Percentiles rank a stretch among this genome's conserved stretches.
Evolutionary conservation across 2,113 vertebrate species (phyloP).

Genomic region (Ailuropoda melanoleuca): DNA sequence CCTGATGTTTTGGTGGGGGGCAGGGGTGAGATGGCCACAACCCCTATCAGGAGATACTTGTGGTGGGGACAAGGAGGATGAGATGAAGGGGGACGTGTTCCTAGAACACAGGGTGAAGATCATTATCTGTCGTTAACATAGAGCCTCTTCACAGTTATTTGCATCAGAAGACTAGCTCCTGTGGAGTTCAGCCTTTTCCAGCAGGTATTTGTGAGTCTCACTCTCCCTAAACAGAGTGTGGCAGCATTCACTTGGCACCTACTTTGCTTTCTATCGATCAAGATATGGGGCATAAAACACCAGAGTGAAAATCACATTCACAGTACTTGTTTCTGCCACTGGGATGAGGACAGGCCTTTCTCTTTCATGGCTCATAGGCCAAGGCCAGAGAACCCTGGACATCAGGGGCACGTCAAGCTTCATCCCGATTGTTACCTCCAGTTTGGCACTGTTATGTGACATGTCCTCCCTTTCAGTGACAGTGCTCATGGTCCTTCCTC

Average conservation of each 20-base stretch:
- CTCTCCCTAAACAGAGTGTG: background rate
- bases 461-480: background rate
- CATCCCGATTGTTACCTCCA: background rate
- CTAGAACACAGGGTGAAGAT: background rate
- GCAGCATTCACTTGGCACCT: background rate
- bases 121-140: background rate
- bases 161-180: background rate
- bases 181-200: background rate
- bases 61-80: background rate
- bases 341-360: background rate
- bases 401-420: background rate
- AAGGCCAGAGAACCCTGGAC: background rate
- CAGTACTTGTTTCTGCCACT: background rate
- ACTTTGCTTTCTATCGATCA: background rate
- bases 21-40: too few species aligned
- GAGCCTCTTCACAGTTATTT: background rate
- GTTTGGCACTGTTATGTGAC: background rate
- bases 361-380: background rate
- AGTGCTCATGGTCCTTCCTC: background rate
- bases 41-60: background rate
- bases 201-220: background rate
- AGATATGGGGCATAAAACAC: background rate
- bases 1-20: background rate
- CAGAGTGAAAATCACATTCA: background rate
- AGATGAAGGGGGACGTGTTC: background rate